Conservation (phyloP, 2,888 invertebrate species). For the Prosapia bicincta region DNA sequence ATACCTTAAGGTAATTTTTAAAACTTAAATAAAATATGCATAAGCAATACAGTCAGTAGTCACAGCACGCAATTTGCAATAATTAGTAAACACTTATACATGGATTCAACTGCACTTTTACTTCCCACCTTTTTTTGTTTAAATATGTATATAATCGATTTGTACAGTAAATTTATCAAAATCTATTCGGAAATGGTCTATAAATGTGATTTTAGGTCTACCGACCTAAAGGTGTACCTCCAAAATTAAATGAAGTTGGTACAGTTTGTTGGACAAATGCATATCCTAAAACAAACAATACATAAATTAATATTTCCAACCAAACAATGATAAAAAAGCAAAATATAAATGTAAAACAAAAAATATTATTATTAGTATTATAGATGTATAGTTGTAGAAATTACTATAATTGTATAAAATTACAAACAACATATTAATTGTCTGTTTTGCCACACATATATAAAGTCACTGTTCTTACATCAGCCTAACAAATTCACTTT, state of each 20-base stretch:
- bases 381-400: too few relatives aligned
- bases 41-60: not conserved
- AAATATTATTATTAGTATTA: too few relatives aligned
- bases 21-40: not conserved
- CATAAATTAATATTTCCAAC: too few relatives aligned
- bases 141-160: slow-evolving; percentile 20
- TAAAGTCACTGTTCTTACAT: too few relatives aligned
- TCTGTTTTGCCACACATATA: too few relatives aligned
- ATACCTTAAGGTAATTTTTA: too few relatives aligned
- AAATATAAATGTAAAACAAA: too few relatives aligned
- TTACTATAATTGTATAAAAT: too few relatives aligned
- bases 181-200: slow-evolving; percentile 15
- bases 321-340: too few relatives aligned
- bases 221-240: slow-evolving; percentile 47
- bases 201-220: slow-evolving; percentile 16
- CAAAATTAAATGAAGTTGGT: slow-evolving; percentile 91
- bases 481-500: too few relatives aligned
- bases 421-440: too few relatives aligned
- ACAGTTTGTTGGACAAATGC: slow-evolving; percentile 84
- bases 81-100: slow-evolving; percentile 1
- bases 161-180: slow-evolving; percentile 26
- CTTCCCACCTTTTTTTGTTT: not conserved
- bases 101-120: not conserved
- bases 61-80: not conserved
- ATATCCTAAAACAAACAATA: slow-evolving; percentile 56